Base-by-base conservation (phyloP, 30 jellyfish, hydroid and myxozoan species). In the Chironex yamaguchii region DNA sequence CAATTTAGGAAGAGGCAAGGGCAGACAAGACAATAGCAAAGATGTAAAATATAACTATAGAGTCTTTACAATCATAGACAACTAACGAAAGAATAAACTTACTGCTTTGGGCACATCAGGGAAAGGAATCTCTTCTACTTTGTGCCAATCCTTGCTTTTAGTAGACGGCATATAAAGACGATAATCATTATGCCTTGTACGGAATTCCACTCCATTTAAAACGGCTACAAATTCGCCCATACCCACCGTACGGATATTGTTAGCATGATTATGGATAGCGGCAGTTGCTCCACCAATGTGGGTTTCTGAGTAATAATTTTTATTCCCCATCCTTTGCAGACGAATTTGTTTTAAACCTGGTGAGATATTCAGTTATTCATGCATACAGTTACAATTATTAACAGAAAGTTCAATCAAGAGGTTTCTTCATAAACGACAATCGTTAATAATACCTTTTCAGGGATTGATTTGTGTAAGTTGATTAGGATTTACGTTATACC, bases 211-310 rank as follows among this genome's bases (percentile, higher is more conserved):
- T 21, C 99, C 99, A 36, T 94, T 94, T 11, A 94, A 67, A 3
- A 94, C 99, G 17, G 86, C 99, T 0, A 54, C 92, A 58, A 94
- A 83, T 67, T 94, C 99, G 1, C 99, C 98, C 96, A 93, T 82
- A 27, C 98, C 98, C 1, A 92, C 97, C 4, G 98, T 92, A 13
- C 98, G 68, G 34, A 87, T 77, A 65, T 93, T 75, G 76, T 93
- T 93, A 12, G 97, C 97, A 48, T 93, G 98, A 85, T 93, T 94
- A 79, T 93, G 98, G 3, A 93, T 89, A 24, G 98, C 96, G 22
- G 97, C 97, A 70, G 83, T 71, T 24, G 98, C 87, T 35, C 36
- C 34, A 9, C 95, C 98, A 50, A 48, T 49, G 75, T 93, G 98
- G 14, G 94, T 63, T 35, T 48, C 91, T 0, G 84, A n/a, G 71